Base-by-base conservation (phyloP, 2,888 invertebrate species). In the Omphaloscelis lunosa region DNA sequence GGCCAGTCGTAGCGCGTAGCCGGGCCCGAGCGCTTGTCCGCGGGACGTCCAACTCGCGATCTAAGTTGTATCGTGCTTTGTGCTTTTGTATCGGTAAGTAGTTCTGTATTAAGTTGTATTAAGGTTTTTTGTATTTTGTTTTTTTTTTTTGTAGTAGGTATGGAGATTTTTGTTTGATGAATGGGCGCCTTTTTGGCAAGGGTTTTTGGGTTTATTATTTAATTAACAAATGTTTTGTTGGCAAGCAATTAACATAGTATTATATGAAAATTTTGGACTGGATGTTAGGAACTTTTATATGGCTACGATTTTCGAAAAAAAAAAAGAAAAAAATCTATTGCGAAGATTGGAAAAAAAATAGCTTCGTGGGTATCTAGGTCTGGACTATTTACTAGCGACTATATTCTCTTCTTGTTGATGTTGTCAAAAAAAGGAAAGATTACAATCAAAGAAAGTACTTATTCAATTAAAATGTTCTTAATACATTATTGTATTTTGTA, bases 1-100 rank as follows among this genome's bases (percentile, higher is more conserved):
- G 89, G 93, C 88, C 79, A 86, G 92, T 89, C 94, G 95, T 90
- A 94, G 86, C 85, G 90, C 90, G 88, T 86, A 89, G 88, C 88
- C 86, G 87, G 87, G 86, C 86, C 87, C 88, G 79, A 86, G 91
- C 91, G 87, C 92, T 94, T 88, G 84, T 77, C 80, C 72, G 77
- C 59, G 79, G 69, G 81, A 86, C 88, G 85, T 83, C 80, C 77
- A 81, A 75, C 78, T 76, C 91, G 92, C 93, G 94, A 93, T 90
- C 90, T 91, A 94, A 94, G 93, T 94, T 94, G 71, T 84, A 79
- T 79, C 79, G 81, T 84, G 83, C 69, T 79, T 65, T 86, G 84
- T 77, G 79, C 65, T 84, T 73, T 75, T 75, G 80, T 83, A n/a
- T n/a, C 45, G 86, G 87, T 86, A 77, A 83, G 84, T 84, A 68